These are phyloP conservation scores for Cochlearius cochlearius DNA, from an alignment of 2,113 vertebrate species.

Conservation along the genomic window DNA sequence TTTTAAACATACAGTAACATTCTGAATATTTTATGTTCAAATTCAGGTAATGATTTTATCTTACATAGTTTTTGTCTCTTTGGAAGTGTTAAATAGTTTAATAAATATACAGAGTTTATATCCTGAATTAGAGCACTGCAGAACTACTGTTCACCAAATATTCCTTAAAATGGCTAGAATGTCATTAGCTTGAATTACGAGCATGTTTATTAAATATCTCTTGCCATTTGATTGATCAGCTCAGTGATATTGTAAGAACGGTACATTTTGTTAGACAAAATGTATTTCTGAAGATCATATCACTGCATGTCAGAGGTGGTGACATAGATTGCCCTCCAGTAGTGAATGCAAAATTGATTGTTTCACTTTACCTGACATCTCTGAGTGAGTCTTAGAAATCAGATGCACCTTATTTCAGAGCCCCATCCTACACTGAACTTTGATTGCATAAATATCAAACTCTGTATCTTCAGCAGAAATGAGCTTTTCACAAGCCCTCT, in stretches of 20 bases:
- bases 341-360: background rate
- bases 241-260: conserved; percentile 16
- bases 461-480: background rate
- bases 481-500: background rate
- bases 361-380: background rate
- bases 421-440: background rate
- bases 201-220: conserved; percentile 6
- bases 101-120: background rate
- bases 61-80: background rate
- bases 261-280: background rate
- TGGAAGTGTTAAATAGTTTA: background rate
- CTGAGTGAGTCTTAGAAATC: background rate
- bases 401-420: background rate
- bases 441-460: background rate
- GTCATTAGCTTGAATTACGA: conserved; percentile 12
- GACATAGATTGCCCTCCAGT: background rate
- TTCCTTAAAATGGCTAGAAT: background rate
- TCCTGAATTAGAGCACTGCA: background rate
- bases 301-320: background rate
- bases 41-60: background rate
- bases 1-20: background rate
- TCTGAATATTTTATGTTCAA: background rate
- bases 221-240: background rate
- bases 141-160: background rate
- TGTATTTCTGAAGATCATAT: background rate